Conservation (phyloP, 1,140 invertebrate species). For the Mactra quadrangularis region DNA sequence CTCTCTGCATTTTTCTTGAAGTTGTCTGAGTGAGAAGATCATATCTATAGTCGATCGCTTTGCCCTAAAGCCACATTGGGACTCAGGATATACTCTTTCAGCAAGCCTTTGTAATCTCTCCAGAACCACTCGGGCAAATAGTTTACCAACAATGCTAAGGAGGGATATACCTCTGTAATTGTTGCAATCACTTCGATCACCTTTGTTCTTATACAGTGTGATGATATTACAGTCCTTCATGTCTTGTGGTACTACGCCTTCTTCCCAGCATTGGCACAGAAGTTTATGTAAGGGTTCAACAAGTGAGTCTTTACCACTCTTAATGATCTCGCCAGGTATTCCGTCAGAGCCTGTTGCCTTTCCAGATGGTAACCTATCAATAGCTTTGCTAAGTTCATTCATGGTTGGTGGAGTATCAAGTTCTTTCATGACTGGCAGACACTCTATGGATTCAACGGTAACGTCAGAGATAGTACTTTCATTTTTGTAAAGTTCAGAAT, state of each 20-base stretch:
- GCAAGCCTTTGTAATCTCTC: conserved; percentile 30
- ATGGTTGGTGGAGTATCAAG: conserved; percentile 25
- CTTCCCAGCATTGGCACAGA: conserved; percentile 30
- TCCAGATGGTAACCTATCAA: not conserved
- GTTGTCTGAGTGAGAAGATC: conserved; percentile 56
- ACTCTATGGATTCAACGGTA: not conserved
- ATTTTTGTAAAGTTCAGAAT: conserved; percentile 5
- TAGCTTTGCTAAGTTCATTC: conserved; percentile 6
- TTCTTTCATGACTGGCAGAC: not conserved
- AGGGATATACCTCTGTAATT: conserved; percentile 57
- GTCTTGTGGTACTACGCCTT: no score
- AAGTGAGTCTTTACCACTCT: not conserved
- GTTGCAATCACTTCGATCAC: conserved; percentile 31
- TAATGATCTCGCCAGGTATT: conserved; percentile 7
- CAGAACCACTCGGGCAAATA: conserved; percentile 47
- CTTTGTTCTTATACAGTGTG: conserved; percentile 69
- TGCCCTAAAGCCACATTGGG: no score
- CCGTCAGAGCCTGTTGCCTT: not conserved
- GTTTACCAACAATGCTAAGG: conserved; percentile 65
- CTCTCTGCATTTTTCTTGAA: conserved; percentile 71
- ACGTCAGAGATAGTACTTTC: not conserved
- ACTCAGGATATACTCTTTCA: conserved; percentile 26
- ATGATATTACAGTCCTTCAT: conserved; percentile 60
- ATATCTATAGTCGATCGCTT: no score
- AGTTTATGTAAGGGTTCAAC: not conserved